A percentile compares a stretch with the other conserved stretches of the same genome.
Evolutionary conservation across 2,113 vertebrate genomes (phyloP).

Genomic region (Xenopus laevis): DNA sequence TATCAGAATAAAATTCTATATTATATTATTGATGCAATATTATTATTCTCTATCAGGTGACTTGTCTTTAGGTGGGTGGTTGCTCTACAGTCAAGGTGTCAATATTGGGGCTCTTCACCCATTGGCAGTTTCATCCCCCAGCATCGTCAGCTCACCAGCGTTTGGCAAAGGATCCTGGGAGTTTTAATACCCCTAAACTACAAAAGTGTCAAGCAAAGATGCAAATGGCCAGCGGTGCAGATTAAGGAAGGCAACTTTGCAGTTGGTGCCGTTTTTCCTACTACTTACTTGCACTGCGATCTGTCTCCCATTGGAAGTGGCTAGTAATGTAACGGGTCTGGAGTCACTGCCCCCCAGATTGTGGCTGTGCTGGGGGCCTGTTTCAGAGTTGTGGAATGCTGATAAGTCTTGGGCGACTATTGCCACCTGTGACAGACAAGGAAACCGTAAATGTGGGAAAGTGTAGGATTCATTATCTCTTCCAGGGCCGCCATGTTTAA

Average conservation of each 20-base stretch:
- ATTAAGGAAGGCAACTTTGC: background rate
- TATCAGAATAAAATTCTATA: too few relatives aligned
- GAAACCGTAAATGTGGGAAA: background rate
- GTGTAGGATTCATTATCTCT: background rate
- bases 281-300: conserved; percentile 91
- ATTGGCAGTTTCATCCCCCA: too few relatives aligned
- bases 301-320: conserved; percentile 96
- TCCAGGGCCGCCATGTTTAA: background rate
- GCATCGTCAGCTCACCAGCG: too few relatives aligned
- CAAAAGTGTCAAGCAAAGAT: too few relatives aligned
- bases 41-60: too few relatives aligned
- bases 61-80: too few relatives aligned
- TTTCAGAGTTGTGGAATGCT: conserved; percentile 84
- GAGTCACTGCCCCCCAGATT: conserved; percentile 74
- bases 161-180: too few relatives aligned
- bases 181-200: too few relatives aligned
- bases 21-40: too few relatives aligned
- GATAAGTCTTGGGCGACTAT: conserved; percentile 95
- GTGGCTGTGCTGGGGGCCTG: conserved; percentile 84
- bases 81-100: too few relatives aligned
- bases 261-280: background rate
- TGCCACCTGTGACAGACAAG: conserved; percentile 73
- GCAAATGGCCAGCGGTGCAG: background rate
- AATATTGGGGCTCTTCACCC: too few relatives aligned
- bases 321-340: conserved; percentile 89